Percentiles rank a stretch among this genome's conserved stretches.
Evolutionary conservation across 2,797 vertebrate species (phyloP).

Genomic region (Mycteria americana): DNA sequence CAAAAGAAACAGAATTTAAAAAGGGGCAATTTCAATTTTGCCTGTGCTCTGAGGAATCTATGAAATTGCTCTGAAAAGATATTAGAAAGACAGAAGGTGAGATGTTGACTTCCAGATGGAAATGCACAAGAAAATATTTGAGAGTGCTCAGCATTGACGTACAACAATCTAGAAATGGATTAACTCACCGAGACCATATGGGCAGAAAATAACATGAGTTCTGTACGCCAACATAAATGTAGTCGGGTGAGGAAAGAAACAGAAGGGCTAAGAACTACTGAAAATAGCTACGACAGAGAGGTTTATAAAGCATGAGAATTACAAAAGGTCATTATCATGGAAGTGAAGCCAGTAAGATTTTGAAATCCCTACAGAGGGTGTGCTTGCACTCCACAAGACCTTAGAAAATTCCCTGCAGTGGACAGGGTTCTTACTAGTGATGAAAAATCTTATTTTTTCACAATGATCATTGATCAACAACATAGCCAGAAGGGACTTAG

Average conservation of each 20-base stretch:
- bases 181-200: conserved; percentile 48
- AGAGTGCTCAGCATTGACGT: conserved; percentile 30
- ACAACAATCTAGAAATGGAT: conserved; percentile 50
- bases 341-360: neutral
- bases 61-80: neutral
- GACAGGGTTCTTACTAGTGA: neutral
- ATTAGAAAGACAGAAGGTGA: conserved; percentile 43
- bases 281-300: conserved; percentile 10
- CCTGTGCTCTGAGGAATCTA: neutral
- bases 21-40: neutral
- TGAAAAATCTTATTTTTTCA: neutral
- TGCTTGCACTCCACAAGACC: neutral
- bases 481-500: neutral
- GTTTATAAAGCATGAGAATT: neutral
- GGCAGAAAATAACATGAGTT: conserved; percentile 32
- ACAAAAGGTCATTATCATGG: neutral
- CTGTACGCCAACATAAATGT: neutral
- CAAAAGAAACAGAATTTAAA: neutral
- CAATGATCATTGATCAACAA: neutral
- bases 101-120: conserved; percentile 55
- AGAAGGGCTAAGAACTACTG: conserved; percentile 27
- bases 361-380: neutral
- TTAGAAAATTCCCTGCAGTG: neutral
- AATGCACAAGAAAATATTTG: conserved; percentile 49
- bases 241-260: neutral